Evolutionary conservation across 1,140 invertebrate genomes (phyloP), one percentile per base, ranked within the genome.

Genomic region (Sarcophaga bullata): DNA sequence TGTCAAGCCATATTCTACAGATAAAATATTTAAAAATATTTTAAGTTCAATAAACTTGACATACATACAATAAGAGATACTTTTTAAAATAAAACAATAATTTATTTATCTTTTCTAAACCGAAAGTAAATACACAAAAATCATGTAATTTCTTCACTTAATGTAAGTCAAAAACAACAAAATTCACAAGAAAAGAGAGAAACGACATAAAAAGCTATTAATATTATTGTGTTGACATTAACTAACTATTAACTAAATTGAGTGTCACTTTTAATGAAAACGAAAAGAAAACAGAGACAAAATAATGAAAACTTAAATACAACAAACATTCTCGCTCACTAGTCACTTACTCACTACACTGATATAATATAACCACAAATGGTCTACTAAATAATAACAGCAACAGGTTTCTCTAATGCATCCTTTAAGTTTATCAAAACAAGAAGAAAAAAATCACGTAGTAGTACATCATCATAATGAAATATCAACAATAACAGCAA

Each of bases 181-280:
- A 58, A 58, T 37, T 6, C 13, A 58, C 11, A 58, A 58, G 54
- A 58, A 58, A 15, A 58, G 54, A 58, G 25, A 37, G n/a, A n/a
- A n/a, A n/a, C n/a, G n/a, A 37, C 25, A 54, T 0, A 58, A 58
- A 58, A 58, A 58, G 13, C 6, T 3, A 58, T 58, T 58, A 58
- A 58, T 15, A n/a, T n/a, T 58, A 58, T 58, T 58, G n/a, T 15
- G 54, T 58, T 58, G 54, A 58, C 54, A 58, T 58, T 58, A 58
- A 58, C 54, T n/a, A 58, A n/a, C n/a, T n/a, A n/a, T n/a, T n/a
- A n/a, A n/a, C 15, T 58, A 58, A 58, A 58, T n/a, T 58, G 13
- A 58, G 54, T 58, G 54, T 58, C 54, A 15, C 15, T 58, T 15
- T 58, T 58, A 4, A 58, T 58, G 0, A 58, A 58, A 58, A 58